Conservation (phyloP, 2,888 invertebrate genomes). For the Adineta ricciae region DNA sequence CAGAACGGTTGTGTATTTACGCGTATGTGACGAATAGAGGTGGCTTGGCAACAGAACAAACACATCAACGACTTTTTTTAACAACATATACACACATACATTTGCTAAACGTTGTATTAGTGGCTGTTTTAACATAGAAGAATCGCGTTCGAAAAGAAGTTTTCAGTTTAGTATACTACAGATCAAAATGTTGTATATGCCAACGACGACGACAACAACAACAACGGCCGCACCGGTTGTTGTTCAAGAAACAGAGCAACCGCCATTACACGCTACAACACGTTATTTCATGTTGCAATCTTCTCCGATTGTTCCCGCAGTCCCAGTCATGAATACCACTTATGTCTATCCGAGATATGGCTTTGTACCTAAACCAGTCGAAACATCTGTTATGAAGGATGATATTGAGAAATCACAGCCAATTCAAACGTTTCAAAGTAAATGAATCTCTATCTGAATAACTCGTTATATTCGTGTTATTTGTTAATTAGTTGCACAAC, state of each 20-base stretch:
- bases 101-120: background rate
- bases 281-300: background rate
- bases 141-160: background rate
- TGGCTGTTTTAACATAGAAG: background rate
- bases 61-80: background rate
- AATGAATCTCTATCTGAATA: background rate
- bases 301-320: background rate
- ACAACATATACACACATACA: background rate
- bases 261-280: background rate
- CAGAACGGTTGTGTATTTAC: background rate
- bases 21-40: background rate
- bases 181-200: background rate
- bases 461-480: too few species aligned
- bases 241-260: background rate
- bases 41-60: conserved; percentile 18
- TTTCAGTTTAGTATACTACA: background rate
- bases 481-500: background rate
- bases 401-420: background rate
- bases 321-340: background rate
- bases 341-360: conserved; percentile 17
- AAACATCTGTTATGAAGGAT: background rate
- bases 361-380: conserved; percentile 9
- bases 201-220: background rate
- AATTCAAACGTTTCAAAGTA: background rate
- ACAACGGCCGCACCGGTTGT: background rate